Percentiles rank a stretch among this genome's conserved stretches.
phyloP scores from a whole-genome alignment of 2,888 invertebrate species.

The Nowickia ferox region DNA sequence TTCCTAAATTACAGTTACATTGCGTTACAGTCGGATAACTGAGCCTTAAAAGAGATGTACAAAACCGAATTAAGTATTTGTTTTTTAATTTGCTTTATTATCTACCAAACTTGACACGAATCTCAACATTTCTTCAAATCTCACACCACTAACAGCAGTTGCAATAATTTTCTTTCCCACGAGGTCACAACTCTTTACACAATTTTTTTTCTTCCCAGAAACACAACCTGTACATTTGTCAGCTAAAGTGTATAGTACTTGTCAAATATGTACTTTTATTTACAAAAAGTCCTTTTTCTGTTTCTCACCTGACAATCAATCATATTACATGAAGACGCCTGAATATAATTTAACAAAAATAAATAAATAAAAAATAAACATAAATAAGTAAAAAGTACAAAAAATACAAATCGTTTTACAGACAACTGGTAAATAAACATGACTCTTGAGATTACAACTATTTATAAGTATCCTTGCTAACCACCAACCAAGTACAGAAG shows the following conservation, averaged over 20 bases:
- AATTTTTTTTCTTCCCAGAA: neutral
- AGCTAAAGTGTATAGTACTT: neutral
- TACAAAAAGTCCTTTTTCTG: constrained; percentile 15
- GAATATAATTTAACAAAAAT: constrained; percentile 4
- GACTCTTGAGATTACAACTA: constrained; percentile 53
- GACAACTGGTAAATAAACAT: constrained; percentile 58
- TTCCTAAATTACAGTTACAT: too few relatives aligned
- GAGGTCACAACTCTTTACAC: neutral
- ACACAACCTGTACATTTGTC: neutral
- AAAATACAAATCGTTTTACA: constrained; percentile 14
- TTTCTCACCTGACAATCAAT: constrained; percentile 7
- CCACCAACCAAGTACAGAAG: constrained; percentile 48
- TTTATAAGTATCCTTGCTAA: constrained; percentile 3
- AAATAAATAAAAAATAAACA: neutral
- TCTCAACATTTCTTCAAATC: too few relatives aligned
- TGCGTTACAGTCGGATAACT: too few relatives aligned
- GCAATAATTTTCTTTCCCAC: constrained; percentile 9
- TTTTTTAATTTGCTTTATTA: too few relatives aligned
- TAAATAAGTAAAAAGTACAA: neutral
- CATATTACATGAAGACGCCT: constrained; percentile 16
- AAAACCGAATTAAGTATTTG: neutral
- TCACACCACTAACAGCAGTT: neutral
- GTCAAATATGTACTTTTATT: neutral
- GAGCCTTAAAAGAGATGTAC: too few relatives aligned
- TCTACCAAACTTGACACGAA: too few relatives aligned